phyloP scores from a whole-genome alignment of 2,113 vertebrate genomes.

The Crocuta crocuta region DNA sequence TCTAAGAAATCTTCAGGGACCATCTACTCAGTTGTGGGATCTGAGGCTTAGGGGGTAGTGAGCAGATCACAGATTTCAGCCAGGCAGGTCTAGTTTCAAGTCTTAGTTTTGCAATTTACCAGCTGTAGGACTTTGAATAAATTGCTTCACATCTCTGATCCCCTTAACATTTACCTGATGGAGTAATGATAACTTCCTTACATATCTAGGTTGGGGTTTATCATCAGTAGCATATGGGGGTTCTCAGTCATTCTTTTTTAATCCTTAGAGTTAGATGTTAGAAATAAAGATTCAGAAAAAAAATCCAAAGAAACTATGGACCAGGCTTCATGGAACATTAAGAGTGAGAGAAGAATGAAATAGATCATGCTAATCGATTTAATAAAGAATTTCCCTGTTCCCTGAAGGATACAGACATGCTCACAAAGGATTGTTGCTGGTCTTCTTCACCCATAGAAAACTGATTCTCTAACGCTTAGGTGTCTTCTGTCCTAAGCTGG shows the following conservation, averaged over 20 bases:
- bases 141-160: not conserved
- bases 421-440: not conserved
- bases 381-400: not conserved
- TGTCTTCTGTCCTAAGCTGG: not conserved
- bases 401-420: not conserved
- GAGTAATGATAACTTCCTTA: not conserved
- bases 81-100: not conserved
- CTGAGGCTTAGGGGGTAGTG: not conserved
- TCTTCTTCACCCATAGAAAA: slow-evolving; percentile 15
- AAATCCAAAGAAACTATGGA: not conserved
- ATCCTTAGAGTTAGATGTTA: not conserved
- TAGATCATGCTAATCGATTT: not conserved
- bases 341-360: not conserved
- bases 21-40: not conserved
- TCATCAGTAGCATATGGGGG: not conserved
- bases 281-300: not conserved
- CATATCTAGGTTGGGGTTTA: not conserved
- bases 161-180: not conserved
- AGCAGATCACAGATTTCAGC: not conserved
- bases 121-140: not conserved
- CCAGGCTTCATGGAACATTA: not conserved
- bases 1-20: not conserved
- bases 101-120: not conserved
- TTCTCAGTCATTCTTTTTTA: not conserved
- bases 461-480: not conserved